Percentiles rank a stretch among this genome's conserved stretches.
These are phyloP conservation scores for Spodoptera litura DNA, from an alignment of 1,140 invertebrate species.

Conservation along the genomic window DNA sequence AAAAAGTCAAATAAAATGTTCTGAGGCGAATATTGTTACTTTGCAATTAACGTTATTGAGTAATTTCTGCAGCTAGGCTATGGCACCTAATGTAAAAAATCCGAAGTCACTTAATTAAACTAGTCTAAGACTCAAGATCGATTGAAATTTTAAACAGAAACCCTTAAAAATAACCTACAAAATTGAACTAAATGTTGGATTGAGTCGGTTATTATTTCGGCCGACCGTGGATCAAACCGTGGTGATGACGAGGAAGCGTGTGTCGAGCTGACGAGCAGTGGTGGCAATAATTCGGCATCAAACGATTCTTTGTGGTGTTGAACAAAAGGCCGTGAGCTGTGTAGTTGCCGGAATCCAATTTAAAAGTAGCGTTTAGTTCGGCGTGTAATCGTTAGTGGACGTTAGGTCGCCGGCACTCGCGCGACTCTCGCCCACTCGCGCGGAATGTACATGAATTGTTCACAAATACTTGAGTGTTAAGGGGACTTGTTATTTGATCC, in stretches of 20 bases:
- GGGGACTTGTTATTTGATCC: background rate
- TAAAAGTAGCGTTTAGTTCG: conserved; percentile 61
- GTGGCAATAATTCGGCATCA: conserved; percentile 11
- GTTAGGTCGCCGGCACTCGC: conserved; percentile 34
- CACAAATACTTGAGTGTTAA: background rate
- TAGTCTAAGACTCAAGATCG: too few relatives aligned
- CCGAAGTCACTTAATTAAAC: too few relatives aligned
- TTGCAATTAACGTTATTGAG: too few relatives aligned
- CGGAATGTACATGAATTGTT: background rate
- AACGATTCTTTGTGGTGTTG: conserved; percentile 43
- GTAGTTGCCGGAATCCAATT: conserved; percentile 62
- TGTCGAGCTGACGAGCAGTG: background rate
- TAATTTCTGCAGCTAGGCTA: too few relatives aligned
- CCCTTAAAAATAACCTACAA: too few relatives aligned
- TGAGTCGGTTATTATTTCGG: too few relatives aligned
- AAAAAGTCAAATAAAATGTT: too few relatives aligned
- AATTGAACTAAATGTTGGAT: too few relatives aligned
- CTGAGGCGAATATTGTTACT: too few relatives aligned
- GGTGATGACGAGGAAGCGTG: background rate
- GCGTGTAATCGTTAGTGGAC: conserved; percentile 56
- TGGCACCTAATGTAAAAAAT: too few relatives aligned
- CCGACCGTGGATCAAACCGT: background rate
- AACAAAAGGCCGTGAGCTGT: conserved; percentile 51
- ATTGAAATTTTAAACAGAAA: too few relatives aligned
- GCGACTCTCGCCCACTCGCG: background rate